Evolutionary conservation across 2,113 vertebrate genomes (phyloP), one percentile per base, ranked within the genome.

Genomic region (Caranx melampygus): DNA sequence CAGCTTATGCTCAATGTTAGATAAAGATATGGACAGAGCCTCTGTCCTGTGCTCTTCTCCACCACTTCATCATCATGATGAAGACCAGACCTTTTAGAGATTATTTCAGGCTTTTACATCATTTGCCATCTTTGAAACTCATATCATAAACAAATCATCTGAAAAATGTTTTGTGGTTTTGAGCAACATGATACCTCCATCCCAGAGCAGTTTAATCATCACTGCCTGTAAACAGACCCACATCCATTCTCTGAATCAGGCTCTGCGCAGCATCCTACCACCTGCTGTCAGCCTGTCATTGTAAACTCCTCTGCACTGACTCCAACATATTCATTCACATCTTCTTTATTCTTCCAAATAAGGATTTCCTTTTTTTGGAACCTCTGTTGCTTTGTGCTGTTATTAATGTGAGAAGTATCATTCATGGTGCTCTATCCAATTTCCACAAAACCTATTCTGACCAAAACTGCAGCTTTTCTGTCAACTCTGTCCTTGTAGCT

Each of bases 311-410:
- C 40, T 82, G 59, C 20, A 64, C 1, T 33, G 20, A 64, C 7
- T 47, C 66, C 60, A 60, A n/a, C 21, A 52, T 42, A n/a, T 42
- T 60, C 60, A 76, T 76, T 82, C 42, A 52, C 51, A 76, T 57
- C 4, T 71, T 63, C 49, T 70, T 18, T 9, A 34, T 13, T 44
- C 15, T 10, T 68, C 40, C 21, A 42, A 47, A 26, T 26, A 26
- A 26, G 26, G 26, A n/a, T 37, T 35, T 35, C 9, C 13, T 47
- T 14, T 13, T 20, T 12, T 6, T 6, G 18, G 16, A 51, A 20
- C 51, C 13, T 6, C 8, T 33, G 7, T 33, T 12, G 15, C 8
- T 12, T 49, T 49, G 63, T 49, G 26, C 21, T 67, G 64, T 35
- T 47, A 67, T 6, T n/a, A 35, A 31, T 61, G 16, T 44, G 13